Percentiles rank a stretch among this genome's conserved stretches.
Conservation (phyloP, 2,888 invertebrate species). For the Scaptomyza cyrtandrae region DNA sequence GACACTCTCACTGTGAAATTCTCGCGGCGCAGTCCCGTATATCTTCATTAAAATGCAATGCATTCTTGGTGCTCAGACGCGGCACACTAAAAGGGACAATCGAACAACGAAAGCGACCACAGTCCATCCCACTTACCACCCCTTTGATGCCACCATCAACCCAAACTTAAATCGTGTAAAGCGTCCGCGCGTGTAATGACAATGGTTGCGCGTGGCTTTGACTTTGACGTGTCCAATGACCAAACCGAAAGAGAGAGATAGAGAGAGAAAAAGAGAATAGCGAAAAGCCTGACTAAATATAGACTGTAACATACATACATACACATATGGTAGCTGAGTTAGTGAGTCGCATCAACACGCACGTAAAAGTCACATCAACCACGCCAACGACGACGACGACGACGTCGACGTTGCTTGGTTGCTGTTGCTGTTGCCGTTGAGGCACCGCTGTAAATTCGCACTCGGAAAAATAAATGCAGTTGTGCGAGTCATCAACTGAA, state of each 20-base stretch:
- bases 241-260: slow-evolving; percentile 1
- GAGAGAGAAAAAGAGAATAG: background rate
- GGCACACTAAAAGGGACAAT: slow-evolving; percentile 35
- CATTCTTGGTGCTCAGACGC: slow-evolving; percentile 51
- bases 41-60: slow-evolving; percentile 80
- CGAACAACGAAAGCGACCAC: slow-evolving; percentile 32
- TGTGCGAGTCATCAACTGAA: slow-evolving; percentile 63
- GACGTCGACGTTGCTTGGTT: slow-evolving; percentile 1
- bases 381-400: slow-evolving; percentile 36
- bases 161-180: slow-evolving; percentile 64
- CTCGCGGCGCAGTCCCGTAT: slow-evolving; percentile 42
- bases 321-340: slow-evolving; percentile 25
- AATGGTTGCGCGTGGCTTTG: slow-evolving; percentile 71
- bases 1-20: slow-evolving; percentile 43
- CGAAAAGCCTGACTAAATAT: slow-evolving; percentile 14
- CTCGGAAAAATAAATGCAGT: slow-evolving; percentile 46
- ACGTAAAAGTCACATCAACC: slow-evolving; percentile 73
- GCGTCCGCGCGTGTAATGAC: slow-evolving; percentile 78
- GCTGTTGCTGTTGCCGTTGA: background rate
- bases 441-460: slow-evolving; percentile 59
- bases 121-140: slow-evolving; percentile 24
- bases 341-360: slow-evolving; percentile 60
- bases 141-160: background rate
- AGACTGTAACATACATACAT: slow-evolving; percentile 29
- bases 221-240: slow-evolving; percentile 73